These are phyloP conservation scores for Steinernema feltiae DNA, from an alignment of 1,140 invertebrate genomes.

Conservation along the genomic window DNA sequence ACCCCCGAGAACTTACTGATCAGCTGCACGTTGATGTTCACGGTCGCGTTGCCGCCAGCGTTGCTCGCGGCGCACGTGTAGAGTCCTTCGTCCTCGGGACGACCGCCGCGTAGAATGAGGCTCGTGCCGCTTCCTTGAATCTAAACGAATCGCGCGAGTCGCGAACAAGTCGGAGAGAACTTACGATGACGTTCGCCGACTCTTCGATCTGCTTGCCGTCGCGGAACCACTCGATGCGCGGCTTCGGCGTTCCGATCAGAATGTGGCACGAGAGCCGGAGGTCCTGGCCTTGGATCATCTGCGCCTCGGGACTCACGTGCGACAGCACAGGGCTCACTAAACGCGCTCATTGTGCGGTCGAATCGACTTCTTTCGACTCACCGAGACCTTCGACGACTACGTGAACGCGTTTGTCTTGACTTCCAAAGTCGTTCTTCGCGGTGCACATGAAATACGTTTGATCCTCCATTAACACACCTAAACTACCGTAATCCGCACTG, in stretches of 20 bases:
- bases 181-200: conserved; percentile 21
- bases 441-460: conserved; percentile 59
- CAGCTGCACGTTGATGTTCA: conserved; percentile 58
- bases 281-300: conserved; percentile 53
- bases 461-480: conserved; percentile 45
- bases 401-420: conserved; percentile 54
- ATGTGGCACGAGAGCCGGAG: conserved; percentile 58
- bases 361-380: conserved; percentile 36
- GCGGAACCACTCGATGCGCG: conserved; percentile 60
- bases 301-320: conserved; percentile 47
- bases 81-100: conserved; percentile 57
- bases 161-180: background rate
- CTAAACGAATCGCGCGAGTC: conserved; percentile 32
- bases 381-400: conserved; percentile 61
- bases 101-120: conserved; percentile 43
- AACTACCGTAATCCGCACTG: too few relatives aligned
- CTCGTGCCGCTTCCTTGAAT: conserved; percentile 44
- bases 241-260: conserved; percentile 60
- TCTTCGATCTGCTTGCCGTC: conserved; percentile 47
- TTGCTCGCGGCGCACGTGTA: conserved; percentile 61
- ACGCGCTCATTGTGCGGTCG: conserved; percentile 11
- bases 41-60: conserved; percentile 60
- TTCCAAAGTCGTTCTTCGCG: conserved; percentile 61
- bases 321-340: conserved; percentile 48
- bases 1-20: conserved; percentile 56